These are phyloP conservation scores for Pogonomyrmex barbatus DNA, from an alignment of 1,140 invertebrate species.

Conservation along the genomic window DNA sequence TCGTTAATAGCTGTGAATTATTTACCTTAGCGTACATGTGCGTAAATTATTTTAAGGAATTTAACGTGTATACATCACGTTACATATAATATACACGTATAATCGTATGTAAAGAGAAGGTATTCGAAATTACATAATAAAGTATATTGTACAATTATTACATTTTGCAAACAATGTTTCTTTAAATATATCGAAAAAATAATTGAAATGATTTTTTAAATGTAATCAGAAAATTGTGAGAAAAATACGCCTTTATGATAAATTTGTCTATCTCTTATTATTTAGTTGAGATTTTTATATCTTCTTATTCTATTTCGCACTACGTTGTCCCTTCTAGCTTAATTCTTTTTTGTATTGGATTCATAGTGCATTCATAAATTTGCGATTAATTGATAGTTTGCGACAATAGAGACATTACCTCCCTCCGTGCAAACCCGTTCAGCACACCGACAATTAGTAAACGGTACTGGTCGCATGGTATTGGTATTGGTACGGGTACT, in stretches of 20 bases:
- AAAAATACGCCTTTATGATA: not conserved
- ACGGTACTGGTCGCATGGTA: constrained; percentile 60
- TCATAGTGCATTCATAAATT: not conserved
- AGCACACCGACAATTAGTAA: constrained; percentile 53
- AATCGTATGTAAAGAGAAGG: not conserved
- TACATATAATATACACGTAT: not conserved
- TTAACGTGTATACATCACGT: not conserved
- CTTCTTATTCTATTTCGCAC: not conserved
- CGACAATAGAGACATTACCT: constrained; percentile 16
- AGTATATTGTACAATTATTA: not conserved
- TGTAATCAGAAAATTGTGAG: not conserved
- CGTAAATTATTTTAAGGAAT: constrained; percentile 9
- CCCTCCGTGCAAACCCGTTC: constrained; percentile 46
- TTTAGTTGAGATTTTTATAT: not conserved
- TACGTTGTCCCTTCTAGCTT: not conserved
- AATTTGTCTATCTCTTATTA: not conserved
- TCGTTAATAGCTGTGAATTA: constrained; percentile 26
- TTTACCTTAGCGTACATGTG: constrained; percentile 7
- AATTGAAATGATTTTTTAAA: not conserved
- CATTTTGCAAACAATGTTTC: not conserved
- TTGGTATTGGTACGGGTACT: constrained; percentile 71
- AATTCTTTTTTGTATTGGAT: not conserved
- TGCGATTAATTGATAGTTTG: constrained; percentile 28
- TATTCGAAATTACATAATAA: not conserved
- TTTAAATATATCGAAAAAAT: not conserved